Percentiles rank a stretch among this genome's conserved stretches.
Evolutionary conservation across 2,797 vertebrate species (phyloP).

Genomic region (Hyperoplus immaculatus): DNA sequence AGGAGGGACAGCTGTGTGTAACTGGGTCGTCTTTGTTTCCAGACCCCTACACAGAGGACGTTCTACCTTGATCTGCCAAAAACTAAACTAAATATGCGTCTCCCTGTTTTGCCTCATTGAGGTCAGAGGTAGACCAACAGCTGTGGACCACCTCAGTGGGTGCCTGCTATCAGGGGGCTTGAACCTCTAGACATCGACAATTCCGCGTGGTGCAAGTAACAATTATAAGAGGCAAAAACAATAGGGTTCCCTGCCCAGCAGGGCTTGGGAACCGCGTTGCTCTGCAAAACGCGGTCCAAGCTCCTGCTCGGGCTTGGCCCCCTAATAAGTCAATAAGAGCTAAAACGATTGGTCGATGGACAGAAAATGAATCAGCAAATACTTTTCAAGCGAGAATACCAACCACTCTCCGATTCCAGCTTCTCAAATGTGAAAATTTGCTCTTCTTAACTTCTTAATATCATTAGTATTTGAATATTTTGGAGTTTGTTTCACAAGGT

Average conservation of each 20-base stretch:
- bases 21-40: conserved; percentile 63
- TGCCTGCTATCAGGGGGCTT: too few species aligned
- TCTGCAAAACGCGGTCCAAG: too few species aligned
- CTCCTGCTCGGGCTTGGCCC: too few species aligned
- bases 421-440: not conserved
- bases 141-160: not conserved
- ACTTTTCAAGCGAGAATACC: not conserved
- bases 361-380: not conserved
- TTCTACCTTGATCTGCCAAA: not conserved
- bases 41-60: conserved; percentile 25
- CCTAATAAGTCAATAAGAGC: not conserved
- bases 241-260: too few species aligned
- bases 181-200: not conserved
- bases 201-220: not conserved
- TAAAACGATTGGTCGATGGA: not conserved
- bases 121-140: conserved; percentile 45
- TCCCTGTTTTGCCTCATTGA: not conserved
- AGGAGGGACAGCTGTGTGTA: conserved; percentile 62
- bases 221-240: too few species aligned
- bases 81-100: not conserved
- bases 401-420: not conserved
- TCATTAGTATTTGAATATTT: not conserved
- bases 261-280: too few species aligned
- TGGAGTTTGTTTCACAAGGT: not conserved
- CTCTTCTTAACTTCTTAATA: not conserved